A percentile compares a stretch with the other conserved stretches of the same genome.
Conservation (phyloP, 2,888 invertebrate species). For the Lysandra bellargus region DNA sequence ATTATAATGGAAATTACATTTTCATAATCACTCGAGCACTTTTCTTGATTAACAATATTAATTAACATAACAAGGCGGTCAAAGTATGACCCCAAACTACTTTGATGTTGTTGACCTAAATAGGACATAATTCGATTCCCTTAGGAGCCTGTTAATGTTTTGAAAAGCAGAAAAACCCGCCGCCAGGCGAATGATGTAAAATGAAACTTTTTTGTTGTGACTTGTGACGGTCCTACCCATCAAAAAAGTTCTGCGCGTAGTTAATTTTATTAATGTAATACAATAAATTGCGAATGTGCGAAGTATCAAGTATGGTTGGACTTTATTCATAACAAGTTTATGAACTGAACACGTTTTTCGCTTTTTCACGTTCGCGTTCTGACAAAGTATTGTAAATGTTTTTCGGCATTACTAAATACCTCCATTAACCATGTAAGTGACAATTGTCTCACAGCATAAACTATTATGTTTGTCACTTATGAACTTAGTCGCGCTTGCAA, state of each 20-base stretch:
- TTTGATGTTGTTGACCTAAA: conserved; percentile 13
- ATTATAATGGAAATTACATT: conserved; percentile 4
- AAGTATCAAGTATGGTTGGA: neutral
- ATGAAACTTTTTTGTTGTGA: neutral
- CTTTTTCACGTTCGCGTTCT: no score
- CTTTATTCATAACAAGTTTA: no score
- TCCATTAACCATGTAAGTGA: no score
- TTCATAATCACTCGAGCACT: neutral
- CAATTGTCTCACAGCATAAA: no score
- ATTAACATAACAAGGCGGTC: neutral
- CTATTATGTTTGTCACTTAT: no score
- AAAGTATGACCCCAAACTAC: neutral
- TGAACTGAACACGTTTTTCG: no score
- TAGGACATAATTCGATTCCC: conserved; percentile 9
- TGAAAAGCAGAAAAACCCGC: neutral
- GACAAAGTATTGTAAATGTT: no score
- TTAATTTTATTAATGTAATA: neutral
- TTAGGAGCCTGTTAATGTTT: neutral
- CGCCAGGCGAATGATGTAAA: neutral
- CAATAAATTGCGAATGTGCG: neutral
- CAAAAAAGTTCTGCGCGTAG: neutral
- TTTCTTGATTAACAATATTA: neutral
- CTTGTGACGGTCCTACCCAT: neutral
- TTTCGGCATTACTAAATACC: no score
- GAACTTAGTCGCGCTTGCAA: no score